Base-by-base conservation (phyloP, 2,888 invertebrate species). In the Steinernema scapterisci region DNA sequence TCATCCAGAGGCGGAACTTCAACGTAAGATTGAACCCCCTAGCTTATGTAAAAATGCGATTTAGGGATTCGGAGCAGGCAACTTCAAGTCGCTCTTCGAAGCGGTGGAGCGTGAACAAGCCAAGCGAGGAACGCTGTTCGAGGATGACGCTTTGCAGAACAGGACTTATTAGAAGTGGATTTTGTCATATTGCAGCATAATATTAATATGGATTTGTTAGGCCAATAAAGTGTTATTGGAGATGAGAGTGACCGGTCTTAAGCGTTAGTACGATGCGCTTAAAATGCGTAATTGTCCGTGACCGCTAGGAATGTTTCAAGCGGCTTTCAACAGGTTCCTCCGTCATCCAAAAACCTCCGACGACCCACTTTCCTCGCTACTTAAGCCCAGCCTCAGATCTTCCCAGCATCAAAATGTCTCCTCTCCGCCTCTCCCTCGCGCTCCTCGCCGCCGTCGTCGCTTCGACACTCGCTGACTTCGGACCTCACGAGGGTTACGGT, bases 51-150 rank as follows among this genome's bases (percentile, higher is more conserved):
- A 3, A 19, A 13, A 16, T 19, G n/a, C 5, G 48, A 7, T 48
- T 48, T 48, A 97, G 96, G 97, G 97, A 73, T 97, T 99, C 88
- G 97, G 97, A 72, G 97, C 96, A 84, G 97, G 97, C 27, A 97
- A 97, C 88, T 97, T 97, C 89, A 96, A 97, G 89, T 94, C 96
- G 0, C 90, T 97, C 11, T 97, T 97, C 88, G 94, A 95, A 89
- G 95, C 97, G 0, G 94, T 97, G 83, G 97, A 97, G 90, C 87
- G 92, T 71, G 97, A 97, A 84, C 97, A 97, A 90, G 94, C 91
- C 11, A 92, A 92, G 87, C 91, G 97, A 85, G 97, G 97, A 75
- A 97, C 97, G 89, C 91, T 97, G 9, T 71, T 71, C 16, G 63
- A 63, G 38, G 63, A 63, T 31, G 63, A 63, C 19, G 31, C 23